Conservation (phyloP, 2,888 invertebrate species). For the Ischnura elegans region DNA sequence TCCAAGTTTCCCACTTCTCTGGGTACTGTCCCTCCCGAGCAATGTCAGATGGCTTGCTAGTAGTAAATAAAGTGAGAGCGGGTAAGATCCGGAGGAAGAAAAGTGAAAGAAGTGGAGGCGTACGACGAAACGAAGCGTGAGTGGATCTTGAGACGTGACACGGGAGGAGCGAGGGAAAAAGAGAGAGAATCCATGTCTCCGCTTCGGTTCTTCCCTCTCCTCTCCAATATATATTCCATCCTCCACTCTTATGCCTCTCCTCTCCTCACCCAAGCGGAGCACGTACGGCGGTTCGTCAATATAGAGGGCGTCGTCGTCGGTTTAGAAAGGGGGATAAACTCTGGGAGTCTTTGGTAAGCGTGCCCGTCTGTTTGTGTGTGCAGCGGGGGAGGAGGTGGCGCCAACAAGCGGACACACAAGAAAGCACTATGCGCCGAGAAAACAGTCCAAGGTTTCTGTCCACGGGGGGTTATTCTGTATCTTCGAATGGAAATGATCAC, state of each 20-base stretch:
- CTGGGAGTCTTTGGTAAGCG: too few relatives aligned
- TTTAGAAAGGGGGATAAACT: neutral
- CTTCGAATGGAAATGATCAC: too few relatives aligned
- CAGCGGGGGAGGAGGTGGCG: neutral
- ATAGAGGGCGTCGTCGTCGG: neutral
- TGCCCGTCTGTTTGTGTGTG: neutral
- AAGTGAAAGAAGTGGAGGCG: neutral
- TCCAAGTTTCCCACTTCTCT: too few relatives aligned
- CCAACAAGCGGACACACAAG: neutral
- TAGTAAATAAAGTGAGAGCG: neutral
- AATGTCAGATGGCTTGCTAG: too few relatives aligned
- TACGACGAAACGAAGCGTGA: constrained; percentile 1
- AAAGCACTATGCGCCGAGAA: neutral
- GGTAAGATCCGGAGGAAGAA: neutral
- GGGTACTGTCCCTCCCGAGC: too few relatives aligned
- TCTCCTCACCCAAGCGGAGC: neutral
- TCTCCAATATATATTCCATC: too few relatives aligned
- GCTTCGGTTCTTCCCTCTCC: too few relatives aligned
- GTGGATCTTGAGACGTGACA: neutral
- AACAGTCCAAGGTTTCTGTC: neutral
- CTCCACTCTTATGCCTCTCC: neutral
- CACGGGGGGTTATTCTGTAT: neutral
- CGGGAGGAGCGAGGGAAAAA: neutral
- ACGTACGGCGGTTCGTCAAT: constrained; percentile 11
- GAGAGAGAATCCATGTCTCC: neutral